Evolutionary conservation across 2,797 vertebrate species (phyloP), one percentile per base, ranked within the genome.

Genomic region (Kryptolebias ocellatus): DNA sequence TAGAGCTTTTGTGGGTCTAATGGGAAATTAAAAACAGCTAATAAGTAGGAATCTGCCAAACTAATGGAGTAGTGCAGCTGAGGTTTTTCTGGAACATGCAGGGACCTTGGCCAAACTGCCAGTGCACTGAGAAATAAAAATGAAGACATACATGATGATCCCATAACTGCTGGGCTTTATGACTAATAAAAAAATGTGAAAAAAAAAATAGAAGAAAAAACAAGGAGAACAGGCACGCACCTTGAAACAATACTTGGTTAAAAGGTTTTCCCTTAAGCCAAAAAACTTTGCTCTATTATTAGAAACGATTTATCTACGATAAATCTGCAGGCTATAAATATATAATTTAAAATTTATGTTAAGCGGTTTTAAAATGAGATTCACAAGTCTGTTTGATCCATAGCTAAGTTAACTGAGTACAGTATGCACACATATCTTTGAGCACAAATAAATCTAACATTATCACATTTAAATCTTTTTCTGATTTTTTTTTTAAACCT

Each of bases 11-110:
- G 85, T 84, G 80, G 67, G 81, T 85, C 90, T 90, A 76, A 91
- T 89, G 90, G 90, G 92, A 92, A 93, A 93, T 92, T 89, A 92
- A 92, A 88, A 93, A 91, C 90, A 87, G 87, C 90, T 93, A 94
- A 92, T 86, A 85, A 88, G 79, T 83, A 87, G 84, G 89, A 90
- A 86, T 91, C 86, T 85, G 83, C 87, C 84, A 86, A 88, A 85
- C 80, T 89, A 90, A 93, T 86, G 64, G 80, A 83, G 4, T 82
- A 87, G 68, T 79, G 81, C 73, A 82, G 81, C 84, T 77, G 76
- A 78, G 65, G 80, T 70, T 76, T 69, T 89, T 84, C 79, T 70
- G 75, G 75, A 84, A 64, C 24, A 18, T 44, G 64, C 79, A 76
- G 83, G 60, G 64, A 81, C 68, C 52, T 49, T 15, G 45, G 63